Percentiles rank a stretch among this genome's conserved stretches.
Conservation (phyloP, 2,888 invertebrate species). For the Leucania comma region DNA sequence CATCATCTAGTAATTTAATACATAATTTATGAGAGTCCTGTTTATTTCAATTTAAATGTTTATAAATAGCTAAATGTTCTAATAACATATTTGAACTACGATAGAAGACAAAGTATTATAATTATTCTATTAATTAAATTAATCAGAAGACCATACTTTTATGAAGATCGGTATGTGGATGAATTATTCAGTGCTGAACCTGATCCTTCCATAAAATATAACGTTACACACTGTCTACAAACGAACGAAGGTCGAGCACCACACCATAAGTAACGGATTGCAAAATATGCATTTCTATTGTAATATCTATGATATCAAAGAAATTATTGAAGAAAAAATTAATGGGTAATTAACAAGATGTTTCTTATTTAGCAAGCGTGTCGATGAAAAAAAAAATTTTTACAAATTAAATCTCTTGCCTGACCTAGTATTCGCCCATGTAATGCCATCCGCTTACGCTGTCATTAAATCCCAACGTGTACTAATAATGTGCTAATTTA, state of each 20-base stretch:
- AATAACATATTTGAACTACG: conserved; percentile 3
- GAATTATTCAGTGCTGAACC: conserved; percentile 41
- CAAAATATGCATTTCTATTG: conserved; percentile 1
- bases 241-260: conserved; percentile 20
- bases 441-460: no score
- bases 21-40: conserved; percentile 30
- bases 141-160: conserved; percentile 22
- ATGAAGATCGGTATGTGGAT: conserved; percentile 13
- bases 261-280: conserved; percentile 9
- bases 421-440: no score
- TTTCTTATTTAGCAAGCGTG: neutral
- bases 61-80: conserved; percentile 22
- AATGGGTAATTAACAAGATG: neutral
- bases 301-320: neutral
- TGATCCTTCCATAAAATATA: conserved; percentile 28
- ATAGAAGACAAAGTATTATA: conserved; percentile 27
- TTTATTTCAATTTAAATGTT: conserved; percentile 42
- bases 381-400: no score
- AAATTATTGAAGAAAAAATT: conserved; percentile 11
- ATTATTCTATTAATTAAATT: conserved; percentile 6
- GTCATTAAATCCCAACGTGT: no score
- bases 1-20: conserved; percentile 63
- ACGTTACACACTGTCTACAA: conserved; percentile 8
- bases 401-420: no score
- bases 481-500: neutral